Conservation (phyloP, 1,140 invertebrate species). For the Tetragonula clypearis region DNA sequence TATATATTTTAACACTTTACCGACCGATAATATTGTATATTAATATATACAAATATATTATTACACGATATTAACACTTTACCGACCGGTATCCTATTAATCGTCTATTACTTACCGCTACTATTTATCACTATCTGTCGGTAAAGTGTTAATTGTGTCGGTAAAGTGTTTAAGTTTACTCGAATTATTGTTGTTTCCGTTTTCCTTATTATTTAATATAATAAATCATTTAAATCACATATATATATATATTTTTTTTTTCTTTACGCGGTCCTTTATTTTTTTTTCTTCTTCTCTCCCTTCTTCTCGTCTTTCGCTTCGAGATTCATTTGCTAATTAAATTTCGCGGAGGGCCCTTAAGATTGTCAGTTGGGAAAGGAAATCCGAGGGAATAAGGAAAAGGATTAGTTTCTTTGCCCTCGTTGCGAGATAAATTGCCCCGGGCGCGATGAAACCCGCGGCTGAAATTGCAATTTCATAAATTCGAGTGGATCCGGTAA, state of each 20-base stretch:
- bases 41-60: too few species aligned
- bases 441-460: slow-evolving; percentile 60
- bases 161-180: too few species aligned
- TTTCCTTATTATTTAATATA: too few species aligned
- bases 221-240: too few species aligned
- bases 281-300: not conserved
- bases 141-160: too few species aligned
- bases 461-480: slow-evolving; percentile 75
- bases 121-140: too few species aligned
- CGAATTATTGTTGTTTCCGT: too few species aligned
- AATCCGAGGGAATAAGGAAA: slow-evolving; percentile 12
- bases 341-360: slow-evolving; percentile 35
- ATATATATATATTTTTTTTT: not conserved
- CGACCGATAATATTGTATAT: too few species aligned
- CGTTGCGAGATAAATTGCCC: slow-evolving; percentile 69
- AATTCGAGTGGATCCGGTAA: slow-evolving; percentile 68
- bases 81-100: too few species aligned
- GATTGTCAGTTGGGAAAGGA: not conserved
- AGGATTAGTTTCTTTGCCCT: slow-evolving; percentile 60
- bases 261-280: not conserved
- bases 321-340: slow-evolving; percentile 39
- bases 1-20: too few species aligned
- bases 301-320: not conserved
- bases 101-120: too few species aligned
- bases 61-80: too few species aligned